These are phyloP conservation scores for Diplazon laetatorius DNA, from an alignment of 2,888 invertebrate species.

Conservation along the genomic window DNA sequence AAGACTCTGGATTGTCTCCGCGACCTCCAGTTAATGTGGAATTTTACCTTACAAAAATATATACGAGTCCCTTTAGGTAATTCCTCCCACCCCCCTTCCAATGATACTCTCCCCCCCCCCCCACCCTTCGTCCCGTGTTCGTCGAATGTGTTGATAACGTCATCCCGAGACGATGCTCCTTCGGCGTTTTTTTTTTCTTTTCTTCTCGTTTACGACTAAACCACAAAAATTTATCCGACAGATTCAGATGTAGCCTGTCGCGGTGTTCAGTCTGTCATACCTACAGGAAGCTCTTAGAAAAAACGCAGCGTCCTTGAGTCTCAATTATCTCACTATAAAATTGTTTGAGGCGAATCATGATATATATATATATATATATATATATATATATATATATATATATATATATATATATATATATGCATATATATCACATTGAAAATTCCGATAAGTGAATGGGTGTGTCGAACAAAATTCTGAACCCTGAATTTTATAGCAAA, in stretches of 20 bases:
- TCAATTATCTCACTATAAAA: conserved; percentile 55
- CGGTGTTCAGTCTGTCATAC: conserved; percentile 44
- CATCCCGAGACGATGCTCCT: conserved; percentile 3
- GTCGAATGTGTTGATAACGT: conserved; percentile 8
- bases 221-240: conserved; percentile 30
- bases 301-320: conserved; percentile 59
- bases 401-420: conserved; percentile 47
- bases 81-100: too few relatives aligned
- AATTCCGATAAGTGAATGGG: conserved; percentile 47
- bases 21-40: conserved; percentile 62
- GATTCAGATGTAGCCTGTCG: conserved; percentile 26
- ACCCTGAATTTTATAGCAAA: conserved; percentile 59
- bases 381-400: conserved; percentile 32
- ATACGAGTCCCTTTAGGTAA: conserved; percentile 61
- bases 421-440: conserved; percentile 39
- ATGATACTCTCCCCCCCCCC: conserved; percentile 3
- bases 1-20: conserved; percentile 65
- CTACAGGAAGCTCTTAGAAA: conserved; percentile 59
- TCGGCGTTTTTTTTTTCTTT: too few relatives aligned
- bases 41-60: conserved; percentile 64
- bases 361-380: conserved; percentile 36
- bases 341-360: conserved; percentile 55
- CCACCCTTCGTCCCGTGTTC: not conserved
- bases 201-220: too few relatives aligned
- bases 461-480: conserved; percentile 53